Conservation (phyloP, 1,140 invertebrate genomes). For the Ips typographus region DNA sequence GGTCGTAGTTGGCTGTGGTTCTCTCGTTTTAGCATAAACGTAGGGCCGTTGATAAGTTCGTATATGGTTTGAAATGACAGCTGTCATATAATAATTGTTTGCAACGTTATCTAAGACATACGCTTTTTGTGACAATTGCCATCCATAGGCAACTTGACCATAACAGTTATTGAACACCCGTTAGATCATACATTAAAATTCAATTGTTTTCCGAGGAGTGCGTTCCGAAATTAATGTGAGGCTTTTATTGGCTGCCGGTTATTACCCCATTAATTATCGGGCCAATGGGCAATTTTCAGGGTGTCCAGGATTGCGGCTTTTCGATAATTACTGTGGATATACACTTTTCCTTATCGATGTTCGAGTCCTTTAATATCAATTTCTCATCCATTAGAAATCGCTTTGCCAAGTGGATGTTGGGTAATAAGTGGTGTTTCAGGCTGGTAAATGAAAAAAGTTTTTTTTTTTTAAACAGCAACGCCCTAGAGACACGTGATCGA, state of each 20-base stretch:
- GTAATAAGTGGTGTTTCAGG: too few species aligned
- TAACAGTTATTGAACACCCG: background rate
- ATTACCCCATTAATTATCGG: background rate
- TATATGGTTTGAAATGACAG: too few species aligned
- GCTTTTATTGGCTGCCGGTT: background rate
- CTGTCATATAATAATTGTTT: too few species aligned
- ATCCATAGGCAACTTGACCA: background rate
- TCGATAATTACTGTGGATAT: background rate
- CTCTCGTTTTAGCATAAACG: too few species aligned
- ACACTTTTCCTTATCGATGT: background rate
- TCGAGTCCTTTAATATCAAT: too few species aligned
- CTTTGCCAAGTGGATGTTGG: too few species aligned
- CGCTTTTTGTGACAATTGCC: too few species aligned
- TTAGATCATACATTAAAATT: constrained; percentile 2
- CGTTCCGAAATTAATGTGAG: background rate
- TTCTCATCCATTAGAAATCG: too few species aligned
- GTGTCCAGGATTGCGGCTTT: background rate
- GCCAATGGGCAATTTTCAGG: background rate
- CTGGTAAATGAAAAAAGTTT: constrained; percentile 11
- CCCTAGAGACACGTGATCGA: constrained; percentile 32
- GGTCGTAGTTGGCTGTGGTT: too few species aligned
- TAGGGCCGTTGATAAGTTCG: too few species aligned
- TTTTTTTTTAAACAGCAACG: constrained; percentile 30
- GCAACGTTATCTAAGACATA: too few species aligned
- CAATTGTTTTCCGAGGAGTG: constrained; percentile 1